Evolutionary conservation across 2,797 vertebrate species (phyloP).

Genomic region (Gambelia wislizenii): DNA sequence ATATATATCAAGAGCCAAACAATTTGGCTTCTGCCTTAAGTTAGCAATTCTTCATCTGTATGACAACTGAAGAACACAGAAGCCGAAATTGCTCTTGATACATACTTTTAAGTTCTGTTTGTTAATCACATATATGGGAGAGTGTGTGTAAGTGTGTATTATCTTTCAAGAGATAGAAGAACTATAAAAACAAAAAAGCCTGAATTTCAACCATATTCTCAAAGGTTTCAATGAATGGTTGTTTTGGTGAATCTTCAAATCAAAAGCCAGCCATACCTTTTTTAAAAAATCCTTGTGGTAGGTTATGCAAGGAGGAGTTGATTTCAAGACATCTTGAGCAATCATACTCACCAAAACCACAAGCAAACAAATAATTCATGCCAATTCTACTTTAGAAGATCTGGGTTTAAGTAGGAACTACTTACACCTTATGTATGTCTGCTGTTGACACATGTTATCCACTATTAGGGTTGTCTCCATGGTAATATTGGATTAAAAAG

Average conservation of each 20-base stretch:
- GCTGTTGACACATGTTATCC: not conserved
- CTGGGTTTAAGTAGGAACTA: not conserved
- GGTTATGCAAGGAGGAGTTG: not conserved
- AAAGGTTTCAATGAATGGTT: too few relatives aligned
- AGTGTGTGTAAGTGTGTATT: not conserved
- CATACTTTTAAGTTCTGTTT: too few relatives aligned
- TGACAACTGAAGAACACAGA: too few relatives aligned
- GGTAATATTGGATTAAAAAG: not conserved
- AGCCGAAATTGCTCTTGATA: too few relatives aligned
- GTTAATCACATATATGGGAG: too few relatives aligned
- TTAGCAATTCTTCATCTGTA: too few relatives aligned
- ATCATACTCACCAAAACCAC: not conserved
- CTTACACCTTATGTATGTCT: not conserved
- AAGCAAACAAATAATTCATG: not conserved
- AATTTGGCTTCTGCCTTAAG: too few relatives aligned
- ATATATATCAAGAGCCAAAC: too few relatives aligned
- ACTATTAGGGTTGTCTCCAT: not conserved
- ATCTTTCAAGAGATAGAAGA: not conserved
- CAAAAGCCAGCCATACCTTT: not conserved
- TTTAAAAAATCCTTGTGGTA: not conserved
- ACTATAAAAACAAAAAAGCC: slow-evolving; percentile 2
- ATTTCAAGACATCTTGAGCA: not conserved
- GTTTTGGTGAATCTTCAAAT: not conserved
- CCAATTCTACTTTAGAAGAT: not conserved
- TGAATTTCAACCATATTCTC: not conserved